Percentiles rank a stretch among this genome's conserved stretches.
Conservation (phyloP, 2,113 vertebrate species). For the Charina bottae region DNA sequence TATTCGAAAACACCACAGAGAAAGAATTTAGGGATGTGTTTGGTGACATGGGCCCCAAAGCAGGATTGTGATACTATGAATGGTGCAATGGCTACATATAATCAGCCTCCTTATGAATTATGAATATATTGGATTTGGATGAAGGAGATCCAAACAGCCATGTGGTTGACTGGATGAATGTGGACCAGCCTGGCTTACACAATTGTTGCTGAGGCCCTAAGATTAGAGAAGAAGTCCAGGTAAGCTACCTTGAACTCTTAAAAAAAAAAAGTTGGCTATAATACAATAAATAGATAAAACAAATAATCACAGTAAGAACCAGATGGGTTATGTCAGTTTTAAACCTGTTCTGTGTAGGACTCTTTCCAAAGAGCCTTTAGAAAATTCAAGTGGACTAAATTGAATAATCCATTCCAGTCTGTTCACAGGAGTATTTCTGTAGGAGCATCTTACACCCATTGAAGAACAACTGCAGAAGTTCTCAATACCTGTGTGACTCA, state of each 20-base stretch:
- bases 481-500: neutral
- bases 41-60: no score
- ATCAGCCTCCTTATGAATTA: neutral
- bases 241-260: neutral
- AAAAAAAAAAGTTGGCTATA: neutral
- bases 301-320: neutral
- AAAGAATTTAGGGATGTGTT: no score
- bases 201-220: neutral
- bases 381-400: neutral
- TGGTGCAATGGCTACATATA: neutral
- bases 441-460: neutral
- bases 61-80: no score
- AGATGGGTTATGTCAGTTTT: neutral
- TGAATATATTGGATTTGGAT: neutral
- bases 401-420: neutral
- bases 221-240: neutral
- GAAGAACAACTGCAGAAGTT: neutral
- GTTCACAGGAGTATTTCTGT: neutral
- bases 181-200: neutral
- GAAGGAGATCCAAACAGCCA: neutral
- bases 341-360: neutral
- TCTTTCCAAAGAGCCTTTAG: neutral
- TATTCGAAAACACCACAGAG: no score
- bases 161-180: neutral
- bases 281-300: neutral